These are phyloP conservation scores for Notechis scutatus DNA, from an alignment of 2,113 vertebrate species.

Conservation along the genomic window DNA sequence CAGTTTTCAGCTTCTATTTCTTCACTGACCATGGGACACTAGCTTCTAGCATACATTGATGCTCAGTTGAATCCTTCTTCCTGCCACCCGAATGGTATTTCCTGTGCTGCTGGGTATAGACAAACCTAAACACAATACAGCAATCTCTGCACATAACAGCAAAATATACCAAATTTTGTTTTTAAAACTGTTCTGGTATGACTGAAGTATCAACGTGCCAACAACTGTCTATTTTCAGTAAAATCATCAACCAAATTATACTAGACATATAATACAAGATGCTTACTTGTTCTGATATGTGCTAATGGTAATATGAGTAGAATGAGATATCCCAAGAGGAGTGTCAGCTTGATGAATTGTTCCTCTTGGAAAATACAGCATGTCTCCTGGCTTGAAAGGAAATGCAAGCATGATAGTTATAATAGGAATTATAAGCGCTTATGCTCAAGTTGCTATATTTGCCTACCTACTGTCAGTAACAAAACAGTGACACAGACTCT, in stretches of 20 bases:
- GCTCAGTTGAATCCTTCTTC: not conserved
- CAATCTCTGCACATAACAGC: not conserved
- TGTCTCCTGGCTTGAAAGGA: conserved; percentile 78
- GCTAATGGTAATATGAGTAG: conserved; percentile 89
- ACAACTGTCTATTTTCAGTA: not conserved
- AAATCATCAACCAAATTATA: not conserved
- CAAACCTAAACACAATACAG: not conserved
- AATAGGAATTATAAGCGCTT: not conserved
- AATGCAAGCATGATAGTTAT: not conserved
- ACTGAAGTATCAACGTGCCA: not conserved
- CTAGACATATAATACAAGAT: not conserved
- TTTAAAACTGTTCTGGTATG: not conserved
- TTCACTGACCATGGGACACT: not conserved
- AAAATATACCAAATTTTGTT: not conserved
- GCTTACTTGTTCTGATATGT: conserved; percentile 89
- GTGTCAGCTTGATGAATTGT: conserved; percentile 90
- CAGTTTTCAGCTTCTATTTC: not conserved
- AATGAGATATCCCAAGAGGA: conserved; percentile 74
- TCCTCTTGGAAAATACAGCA: conserved; percentile 91
- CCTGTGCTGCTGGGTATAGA: not conserved
- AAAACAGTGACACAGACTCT: not conserved
- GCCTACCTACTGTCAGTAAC: not conserved
- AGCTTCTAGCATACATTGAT: not conserved
- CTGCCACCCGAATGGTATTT: not conserved
- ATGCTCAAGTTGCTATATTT: not conserved